phyloP scores from a whole-genome alignment of 2,797 vertebrate species.

The Prionace glauca region DNA sequence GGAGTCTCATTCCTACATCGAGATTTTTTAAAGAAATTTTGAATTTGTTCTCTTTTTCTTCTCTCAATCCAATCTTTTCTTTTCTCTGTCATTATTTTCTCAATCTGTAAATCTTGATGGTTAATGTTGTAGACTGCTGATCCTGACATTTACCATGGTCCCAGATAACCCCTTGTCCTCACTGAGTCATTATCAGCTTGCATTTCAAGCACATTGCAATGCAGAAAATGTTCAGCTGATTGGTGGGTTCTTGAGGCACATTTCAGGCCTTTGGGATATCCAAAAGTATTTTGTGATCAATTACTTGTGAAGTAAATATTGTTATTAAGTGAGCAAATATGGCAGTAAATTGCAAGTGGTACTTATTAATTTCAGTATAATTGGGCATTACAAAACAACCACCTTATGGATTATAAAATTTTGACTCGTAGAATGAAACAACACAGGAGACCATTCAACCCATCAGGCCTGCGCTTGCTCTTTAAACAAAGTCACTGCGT shows the following conservation, averaged over 20 bases:
- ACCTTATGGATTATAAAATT: neutral
- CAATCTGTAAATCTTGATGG: neutral
- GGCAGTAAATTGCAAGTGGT: neutral
- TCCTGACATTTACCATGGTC: neutral
- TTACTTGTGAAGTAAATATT: neutral
- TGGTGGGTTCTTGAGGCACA: neutral
- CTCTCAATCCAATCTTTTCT: neutral
- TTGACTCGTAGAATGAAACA: neutral
- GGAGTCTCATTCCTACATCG: neutral
- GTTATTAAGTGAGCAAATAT: neutral
- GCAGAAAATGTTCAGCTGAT: neutral
- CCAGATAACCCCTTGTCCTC: neutral
- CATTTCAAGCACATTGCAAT: neutral
- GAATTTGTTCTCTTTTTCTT: neutral
- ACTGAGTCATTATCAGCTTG: neutral
- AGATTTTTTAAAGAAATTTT: neutral
- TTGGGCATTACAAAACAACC: neutral
- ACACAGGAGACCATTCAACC: neutral
- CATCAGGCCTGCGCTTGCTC: neutral
- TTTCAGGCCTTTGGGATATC: neutral
- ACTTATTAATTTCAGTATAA: neutral
- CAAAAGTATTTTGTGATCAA: neutral
- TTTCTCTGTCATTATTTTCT: neutral
- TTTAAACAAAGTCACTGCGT: neutral
- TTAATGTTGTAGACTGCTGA: neutral